phyloP scores from a whole-genome alignment of 2,888 invertebrate species.

The Lymantria monacha region DNA sequence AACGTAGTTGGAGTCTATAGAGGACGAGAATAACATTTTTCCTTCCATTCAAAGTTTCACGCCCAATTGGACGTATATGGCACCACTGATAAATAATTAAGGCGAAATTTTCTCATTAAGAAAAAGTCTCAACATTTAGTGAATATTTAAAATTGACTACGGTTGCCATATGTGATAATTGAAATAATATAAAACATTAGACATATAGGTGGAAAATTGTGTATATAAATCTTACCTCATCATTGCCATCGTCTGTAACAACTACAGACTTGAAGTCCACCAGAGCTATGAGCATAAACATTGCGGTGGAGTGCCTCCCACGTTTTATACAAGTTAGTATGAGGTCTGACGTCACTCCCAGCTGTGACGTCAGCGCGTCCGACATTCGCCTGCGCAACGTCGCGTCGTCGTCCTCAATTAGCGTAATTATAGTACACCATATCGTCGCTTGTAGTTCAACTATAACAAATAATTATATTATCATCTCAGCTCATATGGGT shows the following conservation, averaged over 20 bases:
- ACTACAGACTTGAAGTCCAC: conserved; percentile 60
- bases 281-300: conserved; percentile 49
- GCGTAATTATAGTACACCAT: conserved; percentile 62
- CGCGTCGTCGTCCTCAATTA: conserved; percentile 80
- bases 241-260: conserved; percentile 48
- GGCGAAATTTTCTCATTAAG: too few relatives aligned
- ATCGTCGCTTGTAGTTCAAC: conserved; percentile 54
- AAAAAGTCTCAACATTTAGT: too few relatives aligned
- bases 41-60: too few relatives aligned
- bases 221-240: conserved; percentile 46
- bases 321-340: background rate
- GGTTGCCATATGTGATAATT: too few relatives aligned
- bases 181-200: too few relatives aligned
- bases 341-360: conserved; percentile 24
- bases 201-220: too few relatives aligned
- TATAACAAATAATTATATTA: conserved; percentile 36
- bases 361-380: conserved; percentile 20
- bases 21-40: too few relatives aligned
- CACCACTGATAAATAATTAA: too few relatives aligned
- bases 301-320: conserved; percentile 16
- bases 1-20: too few relatives aligned
- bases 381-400: conserved; percentile 53
- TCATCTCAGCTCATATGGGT: too few relatives aligned
- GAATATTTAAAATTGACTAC: too few relatives aligned
- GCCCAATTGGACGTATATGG: too few relatives aligned